Evolutionary conservation across 2,888 invertebrate genomes (phyloP).

Genomic region (Nephrotoma flavescens): DNA sequence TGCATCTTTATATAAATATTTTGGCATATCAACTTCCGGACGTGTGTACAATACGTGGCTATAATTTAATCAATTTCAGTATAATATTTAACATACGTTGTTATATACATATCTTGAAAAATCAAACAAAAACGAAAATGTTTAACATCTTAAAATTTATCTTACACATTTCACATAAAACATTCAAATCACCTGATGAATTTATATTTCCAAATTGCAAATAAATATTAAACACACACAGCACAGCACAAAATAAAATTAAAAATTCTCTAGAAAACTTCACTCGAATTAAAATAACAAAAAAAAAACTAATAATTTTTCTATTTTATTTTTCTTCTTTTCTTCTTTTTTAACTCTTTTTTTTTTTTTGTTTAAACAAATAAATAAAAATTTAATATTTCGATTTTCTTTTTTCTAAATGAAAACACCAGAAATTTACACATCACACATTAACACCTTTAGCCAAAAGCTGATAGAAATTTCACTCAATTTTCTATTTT

Average conservation of each 20-base stretch:
- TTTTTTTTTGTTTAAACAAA: neutral
- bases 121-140: neutral
- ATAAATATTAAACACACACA: neutral
- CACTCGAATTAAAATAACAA: neutral
- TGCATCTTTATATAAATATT: no score
- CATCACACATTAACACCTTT: neutral
- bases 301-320: neutral
- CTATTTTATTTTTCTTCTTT: neutral
- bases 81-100: neutral
- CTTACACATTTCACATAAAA: neutral
- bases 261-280: neutral
- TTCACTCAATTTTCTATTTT: neutral
- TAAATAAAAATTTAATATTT: neutral
- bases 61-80: neutral
- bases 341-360: neutral
- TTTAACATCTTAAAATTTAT: neutral
- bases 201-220: neutral
- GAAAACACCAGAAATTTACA: neutral
- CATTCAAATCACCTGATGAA: neutral
- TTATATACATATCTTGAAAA: neutral
- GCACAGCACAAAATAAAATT: neutral
- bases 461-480: neutral
- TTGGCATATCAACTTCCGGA: no score
- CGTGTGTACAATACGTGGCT: neutral
- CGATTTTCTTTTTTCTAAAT: neutral